Conservation (phyloP, 2,888 invertebrate genomes). For the Apodemia mormo region DNA sequence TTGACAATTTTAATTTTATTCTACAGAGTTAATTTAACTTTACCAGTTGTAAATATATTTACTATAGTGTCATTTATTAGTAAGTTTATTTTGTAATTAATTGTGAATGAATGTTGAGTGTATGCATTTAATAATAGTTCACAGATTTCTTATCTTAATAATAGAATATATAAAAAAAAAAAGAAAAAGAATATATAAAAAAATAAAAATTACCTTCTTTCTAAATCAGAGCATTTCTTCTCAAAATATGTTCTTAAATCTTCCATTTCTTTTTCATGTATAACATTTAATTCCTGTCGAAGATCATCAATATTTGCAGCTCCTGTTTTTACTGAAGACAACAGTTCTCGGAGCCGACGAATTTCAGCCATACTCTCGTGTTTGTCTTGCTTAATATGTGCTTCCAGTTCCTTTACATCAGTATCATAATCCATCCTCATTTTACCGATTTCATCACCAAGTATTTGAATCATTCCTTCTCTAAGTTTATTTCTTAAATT, state of each 20-base stretch:
- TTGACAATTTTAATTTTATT: too few relatives aligned
- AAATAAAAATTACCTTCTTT: constrained; percentile 80
- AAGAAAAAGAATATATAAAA: too few relatives aligned
- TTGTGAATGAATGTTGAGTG: too few relatives aligned
- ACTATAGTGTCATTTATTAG: too few relatives aligned
- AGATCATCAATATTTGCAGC: constrained; percentile 79
- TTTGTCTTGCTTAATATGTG: constrained; percentile 81
- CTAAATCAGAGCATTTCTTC: constrained; percentile 89
- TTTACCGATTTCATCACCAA: constrained; percentile 78
- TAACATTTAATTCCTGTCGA: constrained; percentile 82
- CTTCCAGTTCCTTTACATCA: constrained; percentile 63
- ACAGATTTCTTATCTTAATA: not conserved
- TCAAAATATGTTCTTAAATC: constrained; percentile 90
- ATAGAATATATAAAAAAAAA: constrained; percentile 7
- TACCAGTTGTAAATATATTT: too few relatives aligned
- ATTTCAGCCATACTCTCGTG: constrained; percentile 79
- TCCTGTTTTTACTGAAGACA: constrained; percentile 81
- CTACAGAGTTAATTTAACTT: too few relatives aligned
- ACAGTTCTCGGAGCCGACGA: constrained; percentile 74
- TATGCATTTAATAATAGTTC: too few relatives aligned
- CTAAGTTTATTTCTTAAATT: constrained; percentile 70
- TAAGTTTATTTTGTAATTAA: too few relatives aligned
- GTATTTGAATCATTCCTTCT: constrained; percentile 79
- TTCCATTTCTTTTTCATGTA: constrained; percentile 89
- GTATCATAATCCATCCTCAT: constrained; percentile 67